Conservation (phyloP, 1,140 invertebrate species). For the Dendrolimus kikuchii region DNA sequence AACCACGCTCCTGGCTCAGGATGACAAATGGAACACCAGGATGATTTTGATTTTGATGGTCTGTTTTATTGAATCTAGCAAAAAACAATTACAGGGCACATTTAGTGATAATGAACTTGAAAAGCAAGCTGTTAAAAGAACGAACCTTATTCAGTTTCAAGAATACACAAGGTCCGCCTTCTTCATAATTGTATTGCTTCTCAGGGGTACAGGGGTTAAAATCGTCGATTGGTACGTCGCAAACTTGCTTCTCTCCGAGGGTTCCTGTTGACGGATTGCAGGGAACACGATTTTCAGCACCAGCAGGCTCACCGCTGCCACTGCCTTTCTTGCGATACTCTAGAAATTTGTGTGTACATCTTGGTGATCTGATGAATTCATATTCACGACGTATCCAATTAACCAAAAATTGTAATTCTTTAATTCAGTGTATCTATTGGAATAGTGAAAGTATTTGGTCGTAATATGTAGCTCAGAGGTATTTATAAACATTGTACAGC, state of each 20-base stretch:
- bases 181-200: slow-evolving; percentile 84
- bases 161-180: slow-evolving; percentile 86
- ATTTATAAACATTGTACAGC: too few relatives aligned
- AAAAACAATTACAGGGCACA: too few relatives aligned
- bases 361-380: neutral
- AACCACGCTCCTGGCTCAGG: too few relatives aligned
- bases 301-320: slow-evolving; percentile 40
- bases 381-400: neutral
- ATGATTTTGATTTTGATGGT: too few relatives aligned
- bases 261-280: slow-evolving; percentile 70
- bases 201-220: slow-evolving; percentile 79
- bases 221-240: slow-evolving; percentile 73
- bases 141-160: slow-evolving; percentile 87
- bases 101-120: too few relatives aligned
- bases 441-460: too few relatives aligned
- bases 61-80: too few relatives aligned
- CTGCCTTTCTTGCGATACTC: slow-evolving; percentile 65
- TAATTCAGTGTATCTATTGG: too few relatives aligned
- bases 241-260: slow-evolving; percentile 66
- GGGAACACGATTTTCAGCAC: slow-evolving; percentile 62
- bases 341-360: slow-evolving; percentile 14
- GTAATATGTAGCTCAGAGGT: too few relatives aligned
- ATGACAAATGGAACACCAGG: too few relatives aligned
- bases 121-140: neutral
- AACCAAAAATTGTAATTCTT: too few relatives aligned